These are phyloP conservation scores for Drosophila pseudotakahashii DNA, from an alignment of 2,888 invertebrate species.

Conservation along the genomic window DNA sequence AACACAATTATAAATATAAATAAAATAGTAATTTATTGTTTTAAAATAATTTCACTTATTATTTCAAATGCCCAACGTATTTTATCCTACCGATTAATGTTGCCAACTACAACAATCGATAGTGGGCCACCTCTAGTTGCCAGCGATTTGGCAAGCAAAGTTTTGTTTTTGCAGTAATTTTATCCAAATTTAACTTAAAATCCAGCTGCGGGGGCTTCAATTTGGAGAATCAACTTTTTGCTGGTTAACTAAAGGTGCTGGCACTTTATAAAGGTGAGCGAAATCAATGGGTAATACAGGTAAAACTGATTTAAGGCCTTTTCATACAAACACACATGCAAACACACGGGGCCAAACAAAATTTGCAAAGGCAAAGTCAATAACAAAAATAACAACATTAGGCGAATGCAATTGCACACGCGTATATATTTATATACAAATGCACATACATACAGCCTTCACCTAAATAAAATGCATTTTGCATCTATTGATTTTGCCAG, in stretches of 20 bases:
- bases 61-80: background rate
- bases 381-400: slow-evolving; percentile 3
- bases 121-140: slow-evolving; percentile 20
- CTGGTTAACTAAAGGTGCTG: slow-evolving; percentile 3
- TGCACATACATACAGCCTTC: slow-evolving; percentile 51
- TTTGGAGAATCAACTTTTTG: slow-evolving; percentile 1
- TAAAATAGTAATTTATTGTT: too few relatives aligned
- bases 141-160: slow-evolving; percentile 31
- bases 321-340: slow-evolving; percentile 16
- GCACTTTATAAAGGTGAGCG: slow-evolving; percentile 18
- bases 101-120: slow-evolving; percentile 3
- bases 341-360: slow-evolving; percentile 13
- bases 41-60: background rate
- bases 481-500: slow-evolving; percentile 48
- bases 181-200: slow-evolving; percentile 25
- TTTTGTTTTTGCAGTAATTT: slow-evolving; percentile 18
- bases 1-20: too few relatives aligned
- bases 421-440: background rate
- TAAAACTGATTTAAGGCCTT: background rate
- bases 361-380: slow-evolving; percentile 16
- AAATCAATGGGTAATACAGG: background rate
- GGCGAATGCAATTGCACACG: slow-evolving; percentile 26
- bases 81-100: slow-evolving; percentile 2
- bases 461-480: slow-evolving; percentile 62
- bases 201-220: slow-evolving; percentile 5